These are phyloP conservation scores for Drosophila asahinai DNA, from an alignment of 1,140 invertebrate genomes.

Conservation along the genomic window DNA sequence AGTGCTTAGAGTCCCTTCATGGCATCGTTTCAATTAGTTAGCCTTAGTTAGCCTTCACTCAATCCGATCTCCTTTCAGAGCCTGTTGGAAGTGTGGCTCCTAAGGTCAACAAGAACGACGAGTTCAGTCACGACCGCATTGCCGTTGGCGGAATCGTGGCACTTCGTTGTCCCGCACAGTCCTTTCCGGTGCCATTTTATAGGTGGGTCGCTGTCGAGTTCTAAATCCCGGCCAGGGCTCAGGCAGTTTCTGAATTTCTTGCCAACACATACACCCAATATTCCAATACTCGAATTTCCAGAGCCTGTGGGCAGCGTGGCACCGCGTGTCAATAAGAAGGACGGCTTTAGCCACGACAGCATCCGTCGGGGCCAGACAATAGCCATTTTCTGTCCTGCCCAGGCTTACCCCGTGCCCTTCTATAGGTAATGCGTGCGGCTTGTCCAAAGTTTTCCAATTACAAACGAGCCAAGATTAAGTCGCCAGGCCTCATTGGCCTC, in stretches of 20 bases:
- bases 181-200: conserved; percentile 88
- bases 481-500: conserved; percentile 66
- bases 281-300: conserved; percentile 73
- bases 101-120: conserved; percentile 87
- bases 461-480: conserved; percentile 36
- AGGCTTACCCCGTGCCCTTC: conserved; percentile 88
- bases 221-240: neutral
- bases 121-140: conserved; percentile 85
- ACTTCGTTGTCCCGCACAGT: conserved; percentile 89
- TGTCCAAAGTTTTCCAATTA: conserved; percentile 48
- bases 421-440: conserved; percentile 40
- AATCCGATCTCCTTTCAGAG: conserved; percentile 31
- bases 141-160: conserved; percentile 69
- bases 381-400: conserved; percentile 87
- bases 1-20: conserved; percentile 23
- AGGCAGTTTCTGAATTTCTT: conserved; percentile 9
- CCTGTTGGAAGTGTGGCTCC: conserved; percentile 89
- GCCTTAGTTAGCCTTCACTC: neutral
- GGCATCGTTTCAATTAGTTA: neutral
- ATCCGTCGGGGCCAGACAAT: conserved; percentile 84
- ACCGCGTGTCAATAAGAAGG: conserved; percentile 90
- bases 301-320: conserved; percentile 92
- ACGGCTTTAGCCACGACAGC: conserved; percentile 78
- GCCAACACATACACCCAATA: neutral
- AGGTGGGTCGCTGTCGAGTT: conserved; percentile 85